Percentiles rank a stretch among this genome's conserved stretches.
Conservation (phyloP, 1,140 invertebrate genomes). For the Lordiphosa collinella region DNA sequence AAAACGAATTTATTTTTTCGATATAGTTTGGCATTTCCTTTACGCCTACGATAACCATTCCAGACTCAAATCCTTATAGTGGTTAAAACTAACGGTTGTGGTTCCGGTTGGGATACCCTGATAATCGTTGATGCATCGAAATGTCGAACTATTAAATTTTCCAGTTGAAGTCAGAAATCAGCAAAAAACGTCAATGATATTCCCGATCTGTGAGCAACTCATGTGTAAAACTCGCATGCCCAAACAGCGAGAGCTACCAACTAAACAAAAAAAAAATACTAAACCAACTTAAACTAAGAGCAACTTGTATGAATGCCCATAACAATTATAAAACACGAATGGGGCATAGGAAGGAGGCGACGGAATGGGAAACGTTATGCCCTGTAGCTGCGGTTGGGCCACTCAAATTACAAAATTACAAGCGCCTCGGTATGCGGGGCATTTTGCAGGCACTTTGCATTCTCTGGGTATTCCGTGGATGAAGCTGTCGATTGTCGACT, state of each 20-base stretch:
- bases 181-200: conserved; percentile 17
- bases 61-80: too few relatives aligned
- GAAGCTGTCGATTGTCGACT: conserved; percentile 1
- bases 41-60: too few relatives aligned
- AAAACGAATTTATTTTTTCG: too few relatives aligned
- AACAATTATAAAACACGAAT: conserved; percentile 56
- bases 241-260: conserved; percentile 11
- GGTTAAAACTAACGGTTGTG: too few relatives aligned
- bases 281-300: conserved; percentile 30
- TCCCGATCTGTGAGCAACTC: conserved; percentile 23
- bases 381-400: conserved; percentile 41
- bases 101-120: too few relatives aligned
- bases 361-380: background rate
- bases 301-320: conserved; percentile 49
- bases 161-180: background rate
- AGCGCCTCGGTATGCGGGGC: background rate
- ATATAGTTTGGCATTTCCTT: too few relatives aligned
- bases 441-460: too few relatives aligned
- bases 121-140: too few relatives aligned
- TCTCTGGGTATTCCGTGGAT: conserved; percentile 4
- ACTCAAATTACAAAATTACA: conserved; percentile 66
- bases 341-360: conserved; percentile 11
- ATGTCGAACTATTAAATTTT: too few relatives aligned
- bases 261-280: conserved; percentile 4
- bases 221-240: conserved; percentile 39